A percentile compares a stretch with the other conserved stretches of the same genome.
These are phyloP conservation scores for Petrocephalus schoutedeni DNA, from an alignment of 2,797 vertebrate genomes.

Conservation along the genomic window DNA sequence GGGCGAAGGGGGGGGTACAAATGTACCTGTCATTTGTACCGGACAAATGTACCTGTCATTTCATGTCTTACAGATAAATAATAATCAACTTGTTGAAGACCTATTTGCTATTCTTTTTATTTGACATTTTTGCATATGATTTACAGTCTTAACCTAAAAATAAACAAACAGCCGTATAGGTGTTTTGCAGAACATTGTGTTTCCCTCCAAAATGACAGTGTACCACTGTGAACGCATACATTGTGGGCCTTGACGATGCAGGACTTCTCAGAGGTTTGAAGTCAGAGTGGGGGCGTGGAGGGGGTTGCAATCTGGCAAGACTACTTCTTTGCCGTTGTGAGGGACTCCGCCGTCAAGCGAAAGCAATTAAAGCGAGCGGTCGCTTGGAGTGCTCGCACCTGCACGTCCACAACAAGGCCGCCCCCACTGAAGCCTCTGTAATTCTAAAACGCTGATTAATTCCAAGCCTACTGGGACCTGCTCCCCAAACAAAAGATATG, in stretches of 20 bases:
- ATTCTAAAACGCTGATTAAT: conserved; percentile 8
- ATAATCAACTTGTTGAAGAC: neutral
- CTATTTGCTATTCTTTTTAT: neutral
- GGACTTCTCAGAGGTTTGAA: neutral
- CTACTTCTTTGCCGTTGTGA: conserved; percentile 5
- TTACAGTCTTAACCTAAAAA: conserved; percentile 6
- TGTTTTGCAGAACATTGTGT: neutral
- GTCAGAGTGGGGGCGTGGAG: no score
- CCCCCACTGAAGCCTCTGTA: neutral
- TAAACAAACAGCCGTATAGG: conserved; percentile 13
- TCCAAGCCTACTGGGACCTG: conserved; percentile 10
- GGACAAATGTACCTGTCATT: neutral
- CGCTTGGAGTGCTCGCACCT: conserved; percentile 25
- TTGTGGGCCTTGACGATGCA: neutral
- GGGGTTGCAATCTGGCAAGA: conserved; percentile 8
- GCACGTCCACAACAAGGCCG: conserved; percentile 28
- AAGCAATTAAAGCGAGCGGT: neutral
- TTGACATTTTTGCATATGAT: neutral
- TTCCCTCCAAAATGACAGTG: neutral
- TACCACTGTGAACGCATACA: neutral
- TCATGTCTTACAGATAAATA: neutral
- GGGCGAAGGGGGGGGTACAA: no score
- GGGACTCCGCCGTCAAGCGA: neutral
- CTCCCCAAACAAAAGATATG: conserved; percentile 13
- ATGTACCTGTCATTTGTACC: neutral